Evolutionary conservation across 2,888 invertebrate genomes (phyloP).

Genomic region (Eupithecia tripunctaria): DNA sequence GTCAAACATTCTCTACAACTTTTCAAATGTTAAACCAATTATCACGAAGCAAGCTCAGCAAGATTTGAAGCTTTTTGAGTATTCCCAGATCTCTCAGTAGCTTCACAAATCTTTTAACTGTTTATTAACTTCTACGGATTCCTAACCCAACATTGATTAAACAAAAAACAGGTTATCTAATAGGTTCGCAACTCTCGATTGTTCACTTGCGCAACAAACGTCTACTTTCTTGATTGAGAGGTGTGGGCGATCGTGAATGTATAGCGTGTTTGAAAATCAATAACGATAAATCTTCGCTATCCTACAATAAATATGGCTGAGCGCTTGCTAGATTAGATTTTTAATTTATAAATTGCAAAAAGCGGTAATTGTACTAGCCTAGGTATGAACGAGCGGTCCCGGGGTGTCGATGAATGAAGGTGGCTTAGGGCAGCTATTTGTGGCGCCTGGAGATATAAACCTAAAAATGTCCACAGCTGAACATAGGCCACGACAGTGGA

Average conservation of each 20-base stretch:
- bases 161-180: constrained; percentile 72
- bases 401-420: not conserved
- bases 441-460: too few relatives aligned
- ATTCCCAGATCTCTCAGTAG: not conserved
- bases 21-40: not conserved
- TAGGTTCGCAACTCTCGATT: constrained; percentile 73
- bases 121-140: constrained; percentile 43
- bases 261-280: constrained; percentile 36
- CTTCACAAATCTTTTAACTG: not conserved
- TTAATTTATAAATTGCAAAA: constrained; percentile 26
- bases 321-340: constrained; percentile 6
- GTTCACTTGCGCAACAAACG: constrained; percentile 76
- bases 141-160: constrained; percentile 50
- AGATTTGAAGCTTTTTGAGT: not conserved
- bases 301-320: constrained; percentile 22
- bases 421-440: not conserved
- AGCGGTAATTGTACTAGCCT: not conserved
- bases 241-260: constrained; percentile 54
- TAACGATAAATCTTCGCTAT: constrained; percentile 33
- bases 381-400: not conserved
- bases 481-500: not conserved
- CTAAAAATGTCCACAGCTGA: too few relatives aligned
- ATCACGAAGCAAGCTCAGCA: not conserved
- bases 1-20: not conserved
- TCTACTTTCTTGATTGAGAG: constrained; percentile 66